Evolutionary conservation across 1,140 invertebrate genomes (phyloP).

Genomic region (Euwallacea fornicatus): DNA sequence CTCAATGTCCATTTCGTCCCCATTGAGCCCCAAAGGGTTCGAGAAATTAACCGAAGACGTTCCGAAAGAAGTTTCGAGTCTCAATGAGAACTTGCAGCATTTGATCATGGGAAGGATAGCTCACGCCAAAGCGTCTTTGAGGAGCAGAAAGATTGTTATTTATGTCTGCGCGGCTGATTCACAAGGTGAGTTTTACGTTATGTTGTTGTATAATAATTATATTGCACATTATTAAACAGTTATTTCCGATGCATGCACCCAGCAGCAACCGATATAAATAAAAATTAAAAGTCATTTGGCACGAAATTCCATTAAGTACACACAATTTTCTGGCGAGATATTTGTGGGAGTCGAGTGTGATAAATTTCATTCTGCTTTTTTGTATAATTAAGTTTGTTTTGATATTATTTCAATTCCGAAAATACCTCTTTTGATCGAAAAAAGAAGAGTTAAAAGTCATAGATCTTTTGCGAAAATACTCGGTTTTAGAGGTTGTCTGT

Average conservation of each 20-base stretch:
- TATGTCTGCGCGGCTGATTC: conserved; percentile 70
- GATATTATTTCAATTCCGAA: no score
- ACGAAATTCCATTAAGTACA: background rate
- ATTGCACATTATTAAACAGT: background rate
- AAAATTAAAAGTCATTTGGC: conserved; percentile 6
- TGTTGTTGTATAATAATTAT: background rate
- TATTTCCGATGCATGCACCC: background rate
- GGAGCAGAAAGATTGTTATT: conserved; percentile 65
- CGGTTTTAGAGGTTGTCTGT: no score
- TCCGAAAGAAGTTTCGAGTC: conserved; percentile 53
- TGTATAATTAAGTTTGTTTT: no score
- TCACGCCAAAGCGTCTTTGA: conserved; percentile 53
- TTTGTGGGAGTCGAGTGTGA: no score
- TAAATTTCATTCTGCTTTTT: no score
- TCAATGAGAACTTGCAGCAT: conserved; percentile 56
- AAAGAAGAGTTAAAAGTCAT: background rate
- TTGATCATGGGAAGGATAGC: conserved; percentile 62
- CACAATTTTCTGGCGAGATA: no score
- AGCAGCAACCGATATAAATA: conserved; percentile 5
- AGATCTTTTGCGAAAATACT: no score
- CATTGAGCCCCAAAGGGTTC: conserved; percentile 53
- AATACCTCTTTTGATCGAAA: background rate
- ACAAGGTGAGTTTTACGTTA: conserved; percentile 57
- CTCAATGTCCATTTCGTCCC: conserved; percentile 64
- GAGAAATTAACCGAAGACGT: conserved; percentile 43